Evolutionary conservation across 2,888 invertebrate genomes (phyloP).

Genomic region (Trichacis sp.): DNA sequence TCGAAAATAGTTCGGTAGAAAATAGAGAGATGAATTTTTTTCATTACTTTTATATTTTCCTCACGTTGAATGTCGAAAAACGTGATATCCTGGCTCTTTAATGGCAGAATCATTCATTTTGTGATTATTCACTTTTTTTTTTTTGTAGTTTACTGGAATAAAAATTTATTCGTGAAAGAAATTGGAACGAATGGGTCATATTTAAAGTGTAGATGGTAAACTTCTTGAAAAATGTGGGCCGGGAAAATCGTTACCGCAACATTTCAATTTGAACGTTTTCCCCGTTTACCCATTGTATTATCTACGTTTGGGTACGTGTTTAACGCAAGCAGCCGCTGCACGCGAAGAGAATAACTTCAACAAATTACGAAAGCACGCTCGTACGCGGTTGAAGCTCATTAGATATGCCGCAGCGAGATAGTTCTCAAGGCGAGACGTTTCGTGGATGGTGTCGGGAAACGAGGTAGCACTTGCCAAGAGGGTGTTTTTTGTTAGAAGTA

Average conservation of each 20-base stretch:
- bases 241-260: constrained; percentile 27
- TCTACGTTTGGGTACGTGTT: constrained; percentile 42
- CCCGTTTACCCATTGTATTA: constrained; percentile 20
- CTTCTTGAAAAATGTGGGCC: constrained; percentile 9
- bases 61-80: too few species aligned
- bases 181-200: too few species aligned
- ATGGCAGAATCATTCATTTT: too few species aligned
- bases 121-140: too few species aligned
- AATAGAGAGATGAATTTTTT: too few species aligned
- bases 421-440: constrained; percentile 49
- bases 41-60: too few species aligned
- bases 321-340: constrained; percentile 42
- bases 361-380: constrained; percentile 67
- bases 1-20: too few species aligned
- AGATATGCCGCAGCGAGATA: constrained; percentile 63
- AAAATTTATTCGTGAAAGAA: too few species aligned
- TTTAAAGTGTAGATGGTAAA: too few species aligned
- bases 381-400: constrained; percentile 67
- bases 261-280: constrained; percentile 31
- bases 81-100: too few species aligned
- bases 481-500: neutral
- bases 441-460: constrained; percentile 34
- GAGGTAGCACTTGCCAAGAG: constrained; percentile 26
- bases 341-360: constrained; percentile 66
- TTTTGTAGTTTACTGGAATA: too few species aligned